Percentiles rank a stretch among this genome's conserved stretches.
Evolutionary conservation across 1,140 invertebrate species (phyloP).

Genomic region (Trigoniulus corallinus): DNA sequence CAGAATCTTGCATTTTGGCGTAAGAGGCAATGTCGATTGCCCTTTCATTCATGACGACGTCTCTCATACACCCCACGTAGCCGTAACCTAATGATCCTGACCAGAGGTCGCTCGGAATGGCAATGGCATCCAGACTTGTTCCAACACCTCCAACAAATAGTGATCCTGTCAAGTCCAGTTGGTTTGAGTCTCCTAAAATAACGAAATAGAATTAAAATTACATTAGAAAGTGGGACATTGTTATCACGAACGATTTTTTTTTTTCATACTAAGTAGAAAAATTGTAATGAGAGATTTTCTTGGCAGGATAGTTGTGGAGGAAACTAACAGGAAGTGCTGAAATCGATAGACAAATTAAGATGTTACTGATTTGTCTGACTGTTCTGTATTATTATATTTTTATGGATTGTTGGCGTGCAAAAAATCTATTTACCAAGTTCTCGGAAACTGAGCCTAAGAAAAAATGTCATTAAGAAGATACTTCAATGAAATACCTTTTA

Average conservation of each 20-base stretch:
- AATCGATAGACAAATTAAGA: too few relatives aligned
- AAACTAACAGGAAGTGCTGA: too few relatives aligned
- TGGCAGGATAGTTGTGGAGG: too few relatives aligned
- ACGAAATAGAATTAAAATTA: conserved; percentile 2
- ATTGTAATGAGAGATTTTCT: not conserved
- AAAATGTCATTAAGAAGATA: too few relatives aligned
- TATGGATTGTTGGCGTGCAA: too few relatives aligned
- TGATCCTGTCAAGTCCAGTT: conserved; percentile 72
- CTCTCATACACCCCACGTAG: conserved; percentile 87
- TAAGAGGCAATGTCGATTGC: conserved; percentile 76
- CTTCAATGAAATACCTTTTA: too few relatives aligned
- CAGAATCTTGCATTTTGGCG: conserved; percentile 74
- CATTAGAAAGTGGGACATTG: not conserved
- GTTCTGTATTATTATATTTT: too few relatives aligned
- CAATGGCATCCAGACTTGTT: conserved; percentile 26
- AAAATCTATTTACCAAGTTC: too few relatives aligned
- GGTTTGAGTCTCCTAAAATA: conserved; percentile 55
- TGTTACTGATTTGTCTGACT: too few relatives aligned
- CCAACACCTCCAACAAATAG: conserved; percentile 79
- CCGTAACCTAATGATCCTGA: conserved; percentile 72
- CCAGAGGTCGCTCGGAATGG: conserved; percentile 75
- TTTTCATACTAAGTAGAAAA: conserved; percentile 15
- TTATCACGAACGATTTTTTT: conserved; percentile 12
- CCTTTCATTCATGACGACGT: conserved; percentile 81
- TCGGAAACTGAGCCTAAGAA: too few relatives aligned